A percentile compares a stretch with the other conserved stretches of the same genome.
Evolutionary conservation across 2,888 invertebrate species (phyloP).

Genomic region (Tinea semifulvella): DNA sequence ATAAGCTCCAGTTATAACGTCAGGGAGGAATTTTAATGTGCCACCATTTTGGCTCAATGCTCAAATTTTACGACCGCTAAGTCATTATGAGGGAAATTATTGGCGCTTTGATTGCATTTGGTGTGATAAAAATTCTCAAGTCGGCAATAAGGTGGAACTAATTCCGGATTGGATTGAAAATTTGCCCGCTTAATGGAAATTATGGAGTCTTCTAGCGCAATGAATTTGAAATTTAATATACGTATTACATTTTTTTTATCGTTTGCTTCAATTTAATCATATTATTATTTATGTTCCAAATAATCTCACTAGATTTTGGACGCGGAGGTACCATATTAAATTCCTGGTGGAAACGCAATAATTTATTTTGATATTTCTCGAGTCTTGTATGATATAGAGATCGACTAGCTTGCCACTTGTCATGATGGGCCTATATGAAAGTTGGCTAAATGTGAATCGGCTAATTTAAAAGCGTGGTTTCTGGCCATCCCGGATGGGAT

Average conservation of each 20-base stretch:
- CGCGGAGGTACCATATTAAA: too few relatives aligned
- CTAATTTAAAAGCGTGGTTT: too few relatives aligned
- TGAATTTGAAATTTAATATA: conserved; percentile 10
- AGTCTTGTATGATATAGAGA: too few relatives aligned
- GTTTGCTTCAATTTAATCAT: neutral
- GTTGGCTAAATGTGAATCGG: too few relatives aligned
- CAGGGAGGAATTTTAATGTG: conserved; percentile 66
- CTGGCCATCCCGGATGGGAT: too few relatives aligned
- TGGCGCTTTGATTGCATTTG: conserved; percentile 65
- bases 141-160: conserved; percentile 66
- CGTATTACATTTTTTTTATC: neutral
- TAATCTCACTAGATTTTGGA: neutral
- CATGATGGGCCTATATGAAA: too few relatives aligned
- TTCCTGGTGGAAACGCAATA: too few relatives aligned
- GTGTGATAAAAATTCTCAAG: conserved; percentile 66
- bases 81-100: conserved; percentile 68
- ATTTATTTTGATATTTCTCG: too few relatives aligned
- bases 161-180: conserved; percentile 55
- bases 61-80: conserved; percentile 63
- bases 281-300: too few relatives aligned
- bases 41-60: conserved; percentile 67
- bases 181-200: conserved; percentile 27
- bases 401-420: too few relatives aligned
- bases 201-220: neutral
- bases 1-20: conserved; percentile 64